phyloP scores from a whole-genome alignment of 2,797 vertebrate genomes.

The Channallabes apus region DNA sequence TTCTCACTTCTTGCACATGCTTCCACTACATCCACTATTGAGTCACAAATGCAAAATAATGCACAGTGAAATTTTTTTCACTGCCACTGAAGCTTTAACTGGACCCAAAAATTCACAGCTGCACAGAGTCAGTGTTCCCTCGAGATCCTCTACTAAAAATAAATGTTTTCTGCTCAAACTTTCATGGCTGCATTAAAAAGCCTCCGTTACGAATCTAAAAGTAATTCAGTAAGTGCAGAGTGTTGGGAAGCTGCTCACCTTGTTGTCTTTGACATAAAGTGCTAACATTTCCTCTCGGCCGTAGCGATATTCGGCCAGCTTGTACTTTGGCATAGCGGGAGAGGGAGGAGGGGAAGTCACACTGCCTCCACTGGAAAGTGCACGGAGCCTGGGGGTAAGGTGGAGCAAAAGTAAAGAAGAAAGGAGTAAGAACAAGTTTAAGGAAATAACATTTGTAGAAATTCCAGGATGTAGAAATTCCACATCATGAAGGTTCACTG shows the following conservation, averaged over 20 bases:
- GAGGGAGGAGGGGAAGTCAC: conserved; percentile 91
- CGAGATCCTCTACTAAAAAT: background rate
- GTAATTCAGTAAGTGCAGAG: background rate
- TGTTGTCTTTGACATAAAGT: conserved; percentile 94
- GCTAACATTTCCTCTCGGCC: conserved; percentile 96
- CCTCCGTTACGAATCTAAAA: background rate
- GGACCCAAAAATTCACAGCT: conserved; percentile 5
- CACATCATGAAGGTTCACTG: background rate
- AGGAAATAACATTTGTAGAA: conserved; percentile 25
- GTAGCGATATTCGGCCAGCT: conserved; percentile 92
- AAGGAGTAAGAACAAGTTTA: conserved; percentile 24
- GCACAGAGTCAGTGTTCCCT: background rate
- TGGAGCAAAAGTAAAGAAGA: conserved; percentile 13
- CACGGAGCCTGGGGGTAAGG: conserved; percentile 80
- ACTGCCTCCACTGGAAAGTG: conserved; percentile 90
- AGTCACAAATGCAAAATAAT: background rate
- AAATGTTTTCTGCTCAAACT: background rate
- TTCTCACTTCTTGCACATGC: background rate
- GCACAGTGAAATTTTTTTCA: background rate
- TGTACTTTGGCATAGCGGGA: conserved; percentile 96
- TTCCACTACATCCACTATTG: background rate
- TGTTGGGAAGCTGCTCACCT: conserved; percentile 68
- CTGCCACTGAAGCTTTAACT: background rate
- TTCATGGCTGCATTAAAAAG: background rate
- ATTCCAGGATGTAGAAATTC: background rate